A percentile compares a stretch with the other conserved stretches of the same genome.
phyloP scores from a whole-genome alignment of 1,140 invertebrate genomes.

The Dinoponera quadriceps region DNA sequence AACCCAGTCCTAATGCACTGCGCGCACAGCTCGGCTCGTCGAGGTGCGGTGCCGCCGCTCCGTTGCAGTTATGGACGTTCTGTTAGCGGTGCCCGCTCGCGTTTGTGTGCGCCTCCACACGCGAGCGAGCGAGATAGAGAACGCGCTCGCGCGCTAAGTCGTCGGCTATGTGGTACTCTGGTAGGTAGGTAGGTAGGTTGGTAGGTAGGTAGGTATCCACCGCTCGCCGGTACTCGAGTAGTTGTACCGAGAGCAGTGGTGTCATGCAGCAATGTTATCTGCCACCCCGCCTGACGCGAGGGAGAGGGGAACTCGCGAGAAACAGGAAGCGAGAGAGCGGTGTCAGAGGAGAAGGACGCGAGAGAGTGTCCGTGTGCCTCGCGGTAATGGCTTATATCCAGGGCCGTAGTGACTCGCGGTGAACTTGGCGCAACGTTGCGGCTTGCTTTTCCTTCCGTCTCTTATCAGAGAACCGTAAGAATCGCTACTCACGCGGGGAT shows the following conservation, averaged over 20 bases:
- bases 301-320: conserved; percentile 56
- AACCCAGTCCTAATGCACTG: conserved; percentile 85
- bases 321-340: conserved; percentile 65
- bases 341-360: conserved; percentile 61
- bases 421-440: neutral
- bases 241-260: conserved; percentile 82
- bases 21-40: conserved; percentile 45
- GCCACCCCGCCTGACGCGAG: conserved; percentile 80
- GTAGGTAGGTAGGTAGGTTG: conserved; percentile 18
- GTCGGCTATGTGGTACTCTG: conserved; percentile 72
- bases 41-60: conserved; percentile 58
- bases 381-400: conserved; percentile 83
- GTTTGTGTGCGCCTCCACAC: conserved; percentile 6
- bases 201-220: conserved; percentile 68
- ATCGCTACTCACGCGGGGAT: neutral
- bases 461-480: neutral
- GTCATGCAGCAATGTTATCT: conserved; percentile 85
- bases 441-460: neutral
- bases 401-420: conserved; percentile 73
- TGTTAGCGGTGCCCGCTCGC: conserved; percentile 66
- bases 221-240: conserved; percentile 78
- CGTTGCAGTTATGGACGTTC: conserved; percentile 81
- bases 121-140: conserved; percentile 35
- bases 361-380: conserved; percentile 75
- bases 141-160: conserved; percentile 26